Base-by-base conservation (phyloP, 1,140 invertebrate species). In the Drosophila gunungcola region DNA sequence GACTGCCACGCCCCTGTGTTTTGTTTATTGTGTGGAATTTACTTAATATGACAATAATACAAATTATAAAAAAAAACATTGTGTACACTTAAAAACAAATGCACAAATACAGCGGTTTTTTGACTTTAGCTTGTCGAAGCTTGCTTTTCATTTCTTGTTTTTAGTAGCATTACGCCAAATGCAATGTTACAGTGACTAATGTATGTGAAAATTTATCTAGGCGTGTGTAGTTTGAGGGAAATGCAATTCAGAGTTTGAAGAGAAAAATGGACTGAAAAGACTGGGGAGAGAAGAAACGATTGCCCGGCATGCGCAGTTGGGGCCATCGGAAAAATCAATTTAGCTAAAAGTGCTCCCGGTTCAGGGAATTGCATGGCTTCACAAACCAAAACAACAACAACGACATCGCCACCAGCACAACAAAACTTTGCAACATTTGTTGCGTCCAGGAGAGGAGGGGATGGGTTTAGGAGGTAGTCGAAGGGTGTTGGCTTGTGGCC, bases 311-410 rank as follows among this genome's bases (percentile, higher is more conserved):
- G 84, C 84, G 84, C 84, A 89, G 73, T 88, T 27, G 80, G 78
- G 84, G 61, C 73, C 64, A 58, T 65, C 70, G 53, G 69, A 91
- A 91, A 91, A 91, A 91, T 91, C 88, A 91, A 91, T 91, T 91
- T 83, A 91, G 88, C 88, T 91, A 91, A 91, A 88, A 84, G 68
- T 89, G 76, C 85, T 72, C 84, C 73, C 84, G 85, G 80, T 84
- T 78, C 88, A 56, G 73, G 73, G 75, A 65, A 69, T 78, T 77
- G 79, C 72, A 83, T 70, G 69, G 69, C 46, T 55, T 54, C 57
- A 53, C 16, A 36, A 60, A 52, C 65, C n/a, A 38, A 36, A 42
- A 43, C 53, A 56, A 42, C 13, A 49, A 42, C 36, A 70, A 32
- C 68, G 61, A 48, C 81, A 13, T 6, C 21, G 36, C 27, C 70